Evolutionary conservation across 1,140 invertebrate species (phyloP).

Genomic region (Dufourea novaeangliae): DNA sequence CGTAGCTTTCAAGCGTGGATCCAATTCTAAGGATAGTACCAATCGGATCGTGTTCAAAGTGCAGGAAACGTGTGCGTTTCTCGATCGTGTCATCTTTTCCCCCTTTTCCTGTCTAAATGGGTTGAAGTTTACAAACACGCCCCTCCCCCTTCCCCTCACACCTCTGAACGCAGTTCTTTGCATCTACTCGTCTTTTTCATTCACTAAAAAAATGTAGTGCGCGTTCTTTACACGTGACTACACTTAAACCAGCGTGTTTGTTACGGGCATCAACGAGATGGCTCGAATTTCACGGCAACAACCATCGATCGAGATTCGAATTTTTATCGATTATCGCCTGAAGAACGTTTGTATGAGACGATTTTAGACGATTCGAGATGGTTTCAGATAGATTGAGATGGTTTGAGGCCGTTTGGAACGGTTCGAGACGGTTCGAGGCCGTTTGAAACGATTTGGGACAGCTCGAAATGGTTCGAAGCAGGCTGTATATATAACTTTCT

Average conservation of each 20-base stretch:
- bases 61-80: conserved; percentile 33
- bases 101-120: conserved; percentile 15
- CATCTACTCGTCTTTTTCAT: not conserved
- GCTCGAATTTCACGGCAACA: conserved; percentile 2
- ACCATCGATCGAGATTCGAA: conserved; percentile 9
- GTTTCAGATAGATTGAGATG: too few relatives aligned
- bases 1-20: conserved; percentile 63
- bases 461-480: too few relatives aligned
- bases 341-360: too few relatives aligned
- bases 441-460: too few relatives aligned
- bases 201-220: conserved; percentile 61
- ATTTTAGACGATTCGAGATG: too few relatives aligned
- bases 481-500: too few relatives aligned
- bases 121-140: conserved; percentile 16
- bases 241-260: conserved; percentile 62
- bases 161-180: conserved; percentile 43
- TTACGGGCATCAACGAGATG: conserved; percentile 52
- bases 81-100: conserved; percentile 15
- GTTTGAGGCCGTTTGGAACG: too few relatives aligned
- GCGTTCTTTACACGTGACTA: conserved; percentile 53
- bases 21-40: conserved; percentile 55
- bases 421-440: too few relatives aligned
- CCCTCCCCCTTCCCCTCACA: not conserved
- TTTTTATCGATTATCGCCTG: not conserved
- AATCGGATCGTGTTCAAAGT: conserved; percentile 46